A percentile compares a stretch with the other conserved stretches of the same genome.
Evolutionary conservation across 2,888 invertebrate genomes (phyloP).

Genomic region (Himalopsyche kuldschensis): DNA sequence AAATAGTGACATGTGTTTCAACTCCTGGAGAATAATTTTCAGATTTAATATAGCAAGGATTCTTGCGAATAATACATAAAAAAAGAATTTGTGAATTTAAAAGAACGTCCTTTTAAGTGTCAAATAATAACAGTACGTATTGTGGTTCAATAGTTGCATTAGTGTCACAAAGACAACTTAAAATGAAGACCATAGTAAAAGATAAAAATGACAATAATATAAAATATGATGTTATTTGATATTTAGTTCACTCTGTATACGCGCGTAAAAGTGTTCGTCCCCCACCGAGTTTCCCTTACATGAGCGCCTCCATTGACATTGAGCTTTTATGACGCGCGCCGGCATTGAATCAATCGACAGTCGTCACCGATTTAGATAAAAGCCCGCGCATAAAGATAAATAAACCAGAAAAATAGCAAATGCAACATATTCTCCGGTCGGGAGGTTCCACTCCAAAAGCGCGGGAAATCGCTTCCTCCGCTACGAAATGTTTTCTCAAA

Average conservation of each 20-base stretch:
- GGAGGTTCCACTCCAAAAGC: slow-evolving; percentile 12
- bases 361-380: slow-evolving; percentile 40
- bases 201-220: background rate
- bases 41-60: no score
- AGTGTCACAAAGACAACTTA: no score
- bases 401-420: slow-evolving; percentile 39
- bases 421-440: slow-evolving; percentile 37
- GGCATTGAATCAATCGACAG: slow-evolving; percentile 39
- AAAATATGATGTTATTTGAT: background rate
- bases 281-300: background rate
- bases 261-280: background rate
- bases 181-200: no score
- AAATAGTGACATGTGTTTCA: no score
- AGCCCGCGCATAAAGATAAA: slow-evolving; percentile 39
- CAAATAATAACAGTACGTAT: no score
- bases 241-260: background rate
- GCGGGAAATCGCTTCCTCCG: slow-evolving; percentile 11
- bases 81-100: no score
- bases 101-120: no score
- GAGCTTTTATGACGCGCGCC: slow-evolving; percentile 32
- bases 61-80: no score
- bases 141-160: no score
- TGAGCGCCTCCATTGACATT: slow-evolving; percentile 1
- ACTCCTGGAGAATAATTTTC: no score
- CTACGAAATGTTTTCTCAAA: slow-evolving; percentile 23